Conservation (phyloP, 2,888 invertebrate species). For the Perithous albicinctus region DNA sequence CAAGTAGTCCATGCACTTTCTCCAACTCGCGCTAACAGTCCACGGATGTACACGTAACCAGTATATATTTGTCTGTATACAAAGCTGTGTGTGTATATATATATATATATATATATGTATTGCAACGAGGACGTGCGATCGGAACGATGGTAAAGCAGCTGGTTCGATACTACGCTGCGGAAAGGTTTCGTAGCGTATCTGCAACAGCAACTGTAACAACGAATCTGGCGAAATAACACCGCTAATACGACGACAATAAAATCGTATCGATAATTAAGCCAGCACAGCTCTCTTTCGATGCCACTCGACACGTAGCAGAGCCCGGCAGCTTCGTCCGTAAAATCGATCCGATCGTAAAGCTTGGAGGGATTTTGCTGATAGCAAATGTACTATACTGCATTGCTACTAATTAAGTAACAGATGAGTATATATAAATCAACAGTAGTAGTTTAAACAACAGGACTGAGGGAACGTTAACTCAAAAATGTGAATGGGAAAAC, state of each 20-base stretch:
- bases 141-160: conserved; percentile 29
- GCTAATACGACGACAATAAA: conserved; percentile 46
- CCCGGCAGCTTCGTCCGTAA: neutral
- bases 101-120: neutral
- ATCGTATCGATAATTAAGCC: conserved; percentile 60
- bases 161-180: conserved; percentile 10
- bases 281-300: conserved; percentile 2
- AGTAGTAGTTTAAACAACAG: no score
- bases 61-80: conserved; percentile 9
- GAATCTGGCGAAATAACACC: conserved; percentile 40
- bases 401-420: no score
- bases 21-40: conserved; percentile 66
- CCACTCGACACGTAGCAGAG: conserved; percentile 48
- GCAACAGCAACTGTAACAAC: conserved; percentile 48
- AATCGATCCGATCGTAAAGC: neutral
- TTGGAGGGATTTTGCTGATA: no score
- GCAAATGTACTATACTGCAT: no score
- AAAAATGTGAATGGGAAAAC: no score
- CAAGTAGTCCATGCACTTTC: conserved; percentile 76
- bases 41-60: conserved; percentile 20
- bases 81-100: neutral
- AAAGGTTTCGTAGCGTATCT: conserved; percentile 48
- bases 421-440: no score
- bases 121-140: conserved; percentile 50
- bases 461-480: no score